Conservation (phyloP, 37 sponge, comb jelly and placozoan genomes). For the Halichondria panicea region DNA sequence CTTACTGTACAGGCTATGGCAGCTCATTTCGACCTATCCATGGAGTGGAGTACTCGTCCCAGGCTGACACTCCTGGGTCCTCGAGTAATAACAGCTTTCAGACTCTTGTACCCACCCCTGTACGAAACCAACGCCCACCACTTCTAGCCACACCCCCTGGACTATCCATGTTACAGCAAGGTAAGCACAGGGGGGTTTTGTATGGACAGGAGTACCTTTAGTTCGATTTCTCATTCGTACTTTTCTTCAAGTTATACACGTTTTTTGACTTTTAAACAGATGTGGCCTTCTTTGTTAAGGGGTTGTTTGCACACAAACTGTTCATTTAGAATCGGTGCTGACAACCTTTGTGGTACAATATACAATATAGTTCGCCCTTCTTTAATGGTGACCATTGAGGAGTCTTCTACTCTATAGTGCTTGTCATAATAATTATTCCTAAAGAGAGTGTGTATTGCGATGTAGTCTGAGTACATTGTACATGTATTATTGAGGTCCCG, state of each 20-base stretch:
- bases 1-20: too few species aligned
- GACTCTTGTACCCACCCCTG: constrained; percentile 47
- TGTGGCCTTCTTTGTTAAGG: background rate
- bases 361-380: background rate
- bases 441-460: too few species aligned
- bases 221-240: too few species aligned
- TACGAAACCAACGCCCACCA: constrained; percentile 49
- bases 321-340: background rate
- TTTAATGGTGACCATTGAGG: constrained; percentile 3
- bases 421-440: too few species aligned
- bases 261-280: background rate
- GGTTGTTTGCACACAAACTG: background rate
- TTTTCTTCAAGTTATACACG: too few species aligned
- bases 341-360: background rate
- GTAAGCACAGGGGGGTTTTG: constrained; percentile 4
- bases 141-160: constrained; percentile 70
- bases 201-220: too few species aligned
- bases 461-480: too few species aligned
- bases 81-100: background rate
- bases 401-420: too few species aligned
- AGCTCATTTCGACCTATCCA: constrained; percentile 1
- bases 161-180: constrained; percentile 21
- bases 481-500: constrained; percentile 5
- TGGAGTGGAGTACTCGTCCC: constrained; percentile 2
- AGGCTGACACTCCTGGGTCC: background rate